A percentile compares a stretch with the other conserved stretches of the same genome.
These are phyloP conservation scores for Ligdia adustata DNA, from an alignment of 2,888 invertebrate genomes.

Conservation along the genomic window DNA sequence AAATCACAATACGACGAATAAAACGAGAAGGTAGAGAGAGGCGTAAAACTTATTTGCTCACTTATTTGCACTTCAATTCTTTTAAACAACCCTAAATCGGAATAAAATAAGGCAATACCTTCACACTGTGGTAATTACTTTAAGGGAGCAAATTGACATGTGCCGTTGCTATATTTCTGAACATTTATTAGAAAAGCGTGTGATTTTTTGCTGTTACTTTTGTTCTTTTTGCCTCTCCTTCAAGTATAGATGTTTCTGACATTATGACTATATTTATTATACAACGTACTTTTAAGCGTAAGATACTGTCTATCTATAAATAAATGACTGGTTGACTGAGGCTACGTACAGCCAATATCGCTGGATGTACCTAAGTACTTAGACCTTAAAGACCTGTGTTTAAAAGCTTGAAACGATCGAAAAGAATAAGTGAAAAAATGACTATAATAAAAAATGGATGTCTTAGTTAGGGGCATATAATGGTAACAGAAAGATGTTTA, in stretches of 20 bases:
- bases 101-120: slow-evolving; percentile 3
- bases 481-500: too few relatives aligned
- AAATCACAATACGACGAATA: slow-evolving; percentile 4
- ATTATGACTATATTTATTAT: too few relatives aligned
- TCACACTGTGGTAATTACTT: not conserved
- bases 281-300: too few relatives aligned
- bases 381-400: too few relatives aligned
- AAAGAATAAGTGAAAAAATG: too few relatives aligned
- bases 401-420: too few relatives aligned
- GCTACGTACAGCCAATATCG: too few relatives aligned
- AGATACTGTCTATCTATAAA: too few relatives aligned
- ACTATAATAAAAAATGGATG: too few relatives aligned
- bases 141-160: slow-evolving; percentile 2
- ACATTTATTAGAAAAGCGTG: slow-evolving; percentile 12
- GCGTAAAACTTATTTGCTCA: not conserved
- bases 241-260: not conserved
- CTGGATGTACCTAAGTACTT: too few relatives aligned
- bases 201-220: not conserved
- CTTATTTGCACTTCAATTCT: slow-evolving; percentile 4
- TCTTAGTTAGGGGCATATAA: too few relatives aligned
- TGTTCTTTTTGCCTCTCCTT: not conserved
- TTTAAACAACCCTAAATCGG: slow-evolving; percentile 8
- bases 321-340: too few relatives aligned
- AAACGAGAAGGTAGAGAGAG: slow-evolving; percentile 8
- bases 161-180: slow-evolving; percentile 5